Evolutionary conservation across 2,888 invertebrate genomes (phyloP), one percentile per base, ranked within the genome.

Genomic region (Drosophila silvestris): DNA sequence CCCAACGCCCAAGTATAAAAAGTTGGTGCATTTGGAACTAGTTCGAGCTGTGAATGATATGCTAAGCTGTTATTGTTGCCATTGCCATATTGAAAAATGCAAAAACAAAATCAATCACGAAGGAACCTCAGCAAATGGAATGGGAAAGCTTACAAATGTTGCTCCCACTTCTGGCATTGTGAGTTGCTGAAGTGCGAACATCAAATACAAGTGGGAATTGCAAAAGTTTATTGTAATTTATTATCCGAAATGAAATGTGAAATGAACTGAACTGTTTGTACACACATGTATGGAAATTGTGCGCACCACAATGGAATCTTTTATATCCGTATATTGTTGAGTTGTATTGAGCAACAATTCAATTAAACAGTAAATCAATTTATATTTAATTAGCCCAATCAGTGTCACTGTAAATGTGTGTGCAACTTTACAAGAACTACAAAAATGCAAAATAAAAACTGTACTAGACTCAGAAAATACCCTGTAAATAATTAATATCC

Each of bases 211-310:
- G 63, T 79, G 83, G 66, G 70, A 68, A 77, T 68, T 70, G 82
- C 63, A 67, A 74, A 70, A 80, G 74, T 85, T 83, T 83, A 78
- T 68, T 81, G 70, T 75, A 73, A 82, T 82, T 82, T 82, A 81
- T 78, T 70, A 47, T 56, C 67, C 65, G 50, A 59, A 79, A 65
- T 62, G 50, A 58, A 57, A 39, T 69, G 69, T 57, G 68, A 68
- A 69, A 57, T 64, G 39, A 60, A 73, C 50, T 50, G 74, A 67
- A 77, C 33, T 67, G 44, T 54, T 37, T 26, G 54, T 1, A 30
- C 9, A 58, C 10, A 39, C 22, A 44, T 10, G 19, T 33, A 39
- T 51, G 64, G 41, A 56, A 64, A 61, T 62, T 52, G 41, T 54
- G 37, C 12, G 26, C 12, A 32, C 56, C 39, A 56, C 77, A 71